These are phyloP conservation scores for Nasalis larvatus DNA, from an alignment of 2,113 vertebrate species.

Conservation along the genomic window DNA sequence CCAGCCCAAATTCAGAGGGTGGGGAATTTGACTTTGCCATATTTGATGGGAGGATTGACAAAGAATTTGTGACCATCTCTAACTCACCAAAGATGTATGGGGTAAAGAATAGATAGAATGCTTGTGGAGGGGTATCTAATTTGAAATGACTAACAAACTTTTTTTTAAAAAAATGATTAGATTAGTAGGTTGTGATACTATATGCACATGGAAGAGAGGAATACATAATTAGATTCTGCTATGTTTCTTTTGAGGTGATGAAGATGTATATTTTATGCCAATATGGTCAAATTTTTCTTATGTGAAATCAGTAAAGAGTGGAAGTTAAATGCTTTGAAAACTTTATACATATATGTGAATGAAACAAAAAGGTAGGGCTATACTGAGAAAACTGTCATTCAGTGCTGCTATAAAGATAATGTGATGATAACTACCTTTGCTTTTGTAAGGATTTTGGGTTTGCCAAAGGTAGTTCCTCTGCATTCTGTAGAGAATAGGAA, in stretches of 20 bases:
- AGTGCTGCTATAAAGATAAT: neutral
- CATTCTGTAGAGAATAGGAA: slow-evolving; percentile 5
- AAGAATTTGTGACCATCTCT: neutral
- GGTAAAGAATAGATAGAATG: neutral
- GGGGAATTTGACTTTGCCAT: neutral
- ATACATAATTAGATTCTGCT: neutral
- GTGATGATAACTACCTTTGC: neutral
- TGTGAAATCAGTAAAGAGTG: neutral
- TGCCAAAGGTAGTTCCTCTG: slow-evolving; percentile 9
- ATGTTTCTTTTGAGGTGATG: slow-evolving; percentile 22
- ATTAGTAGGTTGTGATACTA: neutral
- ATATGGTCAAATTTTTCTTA: neutral
- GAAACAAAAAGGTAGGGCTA: slow-evolving; percentile 6
- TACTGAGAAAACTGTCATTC: neutral
- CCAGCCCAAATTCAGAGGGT: neutral
- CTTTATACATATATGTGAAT: neutral
- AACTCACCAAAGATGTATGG: neutral
- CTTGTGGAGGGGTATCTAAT: neutral
- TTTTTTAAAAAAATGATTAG: neutral
- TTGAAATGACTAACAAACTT: neutral
- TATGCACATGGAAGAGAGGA: neutral
- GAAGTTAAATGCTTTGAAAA: slow-evolving; percentile 29
- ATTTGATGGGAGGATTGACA: neutral
- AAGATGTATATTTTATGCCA: neutral
- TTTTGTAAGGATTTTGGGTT: slow-evolving; percentile 45